A percentile compares a stretch with the other conserved stretches of the same genome.
phyloP scores from a whole-genome alignment of 2,797 vertebrate species.

The Florisuga fusca region DNA sequence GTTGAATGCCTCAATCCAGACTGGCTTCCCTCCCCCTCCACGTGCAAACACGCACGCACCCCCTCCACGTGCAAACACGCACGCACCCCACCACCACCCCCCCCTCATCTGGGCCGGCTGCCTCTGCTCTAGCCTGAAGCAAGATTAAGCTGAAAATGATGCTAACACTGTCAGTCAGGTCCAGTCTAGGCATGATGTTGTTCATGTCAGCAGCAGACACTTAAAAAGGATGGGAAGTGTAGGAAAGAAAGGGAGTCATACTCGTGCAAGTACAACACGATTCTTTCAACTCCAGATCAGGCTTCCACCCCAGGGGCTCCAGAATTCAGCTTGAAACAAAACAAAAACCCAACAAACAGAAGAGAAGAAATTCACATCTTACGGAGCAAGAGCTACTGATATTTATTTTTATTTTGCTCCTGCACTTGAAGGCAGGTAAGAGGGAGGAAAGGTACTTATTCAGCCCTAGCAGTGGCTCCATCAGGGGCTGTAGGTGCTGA shows the following conservation, averaged over 20 bases:
- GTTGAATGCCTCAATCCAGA: slow-evolving; percentile 75
- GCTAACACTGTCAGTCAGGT: slow-evolving; percentile 82
- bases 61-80: background rate
- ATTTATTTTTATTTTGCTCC: background rate
- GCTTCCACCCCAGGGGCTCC: background rate
- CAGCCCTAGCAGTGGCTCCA: background rate
- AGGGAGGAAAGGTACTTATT: background rate
- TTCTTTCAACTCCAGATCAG: background rate
- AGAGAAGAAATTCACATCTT: background rate
- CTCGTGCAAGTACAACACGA: background rate
- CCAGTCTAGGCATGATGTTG: slow-evolving; percentile 80
- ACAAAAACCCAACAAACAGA: background rate
- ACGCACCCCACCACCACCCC: background rate
- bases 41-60: background rate
- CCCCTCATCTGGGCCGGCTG: slow-evolving; percentile 70
- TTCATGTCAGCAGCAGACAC: slow-evolving; percentile 76
- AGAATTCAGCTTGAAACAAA: background rate
- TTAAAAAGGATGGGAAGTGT: slow-evolving; percentile 56
- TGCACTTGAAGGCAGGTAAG: background rate
- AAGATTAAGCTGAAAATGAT: slow-evolving; percentile 80
- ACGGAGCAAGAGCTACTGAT: background rate
- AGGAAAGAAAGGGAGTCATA: slow-evolving; percentile 41
- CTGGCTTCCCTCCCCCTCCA: slow-evolving; percentile 42
- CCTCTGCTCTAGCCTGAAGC: slow-evolving; percentile 76
- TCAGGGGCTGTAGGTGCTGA: background rate